Conservation (phyloP, 1,140 invertebrate genomes). For the Zaprionus ornatus region DNA sequence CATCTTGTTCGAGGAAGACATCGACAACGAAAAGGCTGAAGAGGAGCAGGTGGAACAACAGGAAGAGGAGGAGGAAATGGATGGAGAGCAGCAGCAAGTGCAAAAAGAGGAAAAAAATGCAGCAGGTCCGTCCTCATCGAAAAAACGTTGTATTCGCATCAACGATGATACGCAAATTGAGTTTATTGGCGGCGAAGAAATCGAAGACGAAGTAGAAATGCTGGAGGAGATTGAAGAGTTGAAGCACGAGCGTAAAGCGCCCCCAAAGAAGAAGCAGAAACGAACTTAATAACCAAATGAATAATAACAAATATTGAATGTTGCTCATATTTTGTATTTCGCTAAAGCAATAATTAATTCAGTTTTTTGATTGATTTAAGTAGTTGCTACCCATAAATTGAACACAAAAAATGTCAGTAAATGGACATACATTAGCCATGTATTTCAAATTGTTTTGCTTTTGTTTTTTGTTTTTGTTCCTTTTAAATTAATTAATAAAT, state of each 20-base stretch:
- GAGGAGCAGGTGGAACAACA: slow-evolving; percentile 40
- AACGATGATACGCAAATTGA: slow-evolving; percentile 43
- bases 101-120: not conserved
- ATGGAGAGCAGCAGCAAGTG: slow-evolving; percentile 17
- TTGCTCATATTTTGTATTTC: slow-evolving; percentile 34
- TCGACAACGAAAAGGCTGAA: not conserved
- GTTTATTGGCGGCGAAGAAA: slow-evolving; percentile 32
- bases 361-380: slow-evolving; percentile 50
- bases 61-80: not conserved
- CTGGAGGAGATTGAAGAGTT: slow-evolving; percentile 13
- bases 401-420: slow-evolving; percentile 75
- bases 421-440: slow-evolving; percentile 61
- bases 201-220: not conserved
- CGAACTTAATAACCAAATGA: not conserved
- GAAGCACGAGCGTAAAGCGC: not conserved
- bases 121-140: slow-evolving; percentile 34
- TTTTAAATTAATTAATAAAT: slow-evolving; percentile 9
- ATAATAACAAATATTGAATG: slow-evolving; percentile 6
- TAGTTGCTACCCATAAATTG: slow-evolving; percentile 62
- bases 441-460: slow-evolving; percentile 34
- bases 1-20: not conserved
- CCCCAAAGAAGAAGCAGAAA: slow-evolving; percentile 10
- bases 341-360: slow-evolving; percentile 62
- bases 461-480: slow-evolving; percentile 9
- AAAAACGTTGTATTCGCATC: slow-evolving; percentile 43